Evolutionary conservation across 2,797 vertebrate species (phyloP), one percentile per base, ranked within the genome.

Genomic region (Molossus alvarezi): DNA sequence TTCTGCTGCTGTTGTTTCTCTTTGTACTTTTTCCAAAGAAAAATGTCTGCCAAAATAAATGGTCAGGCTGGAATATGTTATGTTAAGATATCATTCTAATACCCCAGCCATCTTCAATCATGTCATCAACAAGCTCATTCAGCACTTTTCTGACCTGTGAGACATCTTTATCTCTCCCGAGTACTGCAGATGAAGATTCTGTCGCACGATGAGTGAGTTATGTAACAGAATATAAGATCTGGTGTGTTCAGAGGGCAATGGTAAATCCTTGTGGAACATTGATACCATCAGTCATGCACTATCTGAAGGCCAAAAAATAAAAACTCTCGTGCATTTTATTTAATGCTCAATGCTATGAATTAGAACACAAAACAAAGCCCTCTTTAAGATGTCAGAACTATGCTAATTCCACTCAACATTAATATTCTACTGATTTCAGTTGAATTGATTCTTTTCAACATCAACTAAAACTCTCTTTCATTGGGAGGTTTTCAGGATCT

Each of bases 111-210:
- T 51, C 87, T 96, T 90, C 85, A 88, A 90, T 77, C 69, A 45
- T 71, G 92, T 57, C 33, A 65, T 90, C 77, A 81, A 55, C 60
- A 60, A 65, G 37, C 93, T 64, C 33, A 53, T 82, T 94, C 76
- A 85, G 62, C 81, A 88, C n/a, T 91, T 85, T 67, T 57, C 62
- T 92, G 84, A 96, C 73, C 72, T 86, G 12, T 23, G 29, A 92
- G 48, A 48, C 85, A 85, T 45, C 73, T 92, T 77, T 7, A 58
- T 95, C 51, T 86, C 88, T 71, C 76, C 14, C 12, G 33, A 88
- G 53, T 82, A 33, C 55, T 69, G 20, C 53, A 80, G 80, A 69
- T n/a, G 37, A 94, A 69, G 11, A 23, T 85, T 94, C 27, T 25
- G 9, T n/a, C 58, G 29, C 55, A 92, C 11, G 9, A 75, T 88